Base-by-base conservation (phyloP, 2,888 invertebrate genomes). In the Alsophila aescularia region DNA sequence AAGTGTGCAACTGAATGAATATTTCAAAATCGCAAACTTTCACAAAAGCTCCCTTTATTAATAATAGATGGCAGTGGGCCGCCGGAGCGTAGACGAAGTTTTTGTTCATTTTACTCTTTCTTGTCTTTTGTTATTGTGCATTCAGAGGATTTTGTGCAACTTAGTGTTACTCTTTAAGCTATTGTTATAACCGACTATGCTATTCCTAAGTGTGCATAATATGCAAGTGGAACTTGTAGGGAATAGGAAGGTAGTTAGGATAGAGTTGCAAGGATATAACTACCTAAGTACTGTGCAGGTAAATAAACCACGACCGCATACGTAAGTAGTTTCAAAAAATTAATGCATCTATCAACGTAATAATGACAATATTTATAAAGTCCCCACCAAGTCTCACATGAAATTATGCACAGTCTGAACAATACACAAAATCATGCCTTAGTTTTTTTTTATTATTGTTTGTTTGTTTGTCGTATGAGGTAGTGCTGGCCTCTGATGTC, bases 121-220 rank as follows among this genome's bases (percentile, higher is more conserved):
- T n/a, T n/a, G n/a, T n/a, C n/a, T n/a, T 66, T 75, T 73, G 71
- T 73, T 60, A 60, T 34, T 68, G 66, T 67, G 72, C 67, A 73
- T 64, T 61, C 64, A 66, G 53, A 55, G 61, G 57, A 62, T 58
- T 66, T 64, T 60, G 60, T 60, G 48, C 50, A 52, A 53, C 47
- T 62, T 13, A 13, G 16, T 44, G 42, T 40, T 44, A 48, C 40
- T 43, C 40, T n/a, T 47, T 42, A 40, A 24, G 34, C 42, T 36
- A 32, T 37, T 21, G 31, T 41, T 15, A 27, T 27, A n/a, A n/a
- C 18, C n/a, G 7, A 37, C 16, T 24, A 1, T 24, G 24, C 8
- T 24, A 6, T 18, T n/a, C 18, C 18, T 24, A 24, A 24, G 24
- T 24, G 24, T 8, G 31, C 12, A 31, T 31, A 3, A n/a, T 4